A percentile compares a stretch with the other conserved stretches of the same genome.
These are phyloP conservation scores for Sciurus vulgaris DNA, from an alignment of 2,797 vertebrate genomes.

Conservation along the genomic window DNA sequence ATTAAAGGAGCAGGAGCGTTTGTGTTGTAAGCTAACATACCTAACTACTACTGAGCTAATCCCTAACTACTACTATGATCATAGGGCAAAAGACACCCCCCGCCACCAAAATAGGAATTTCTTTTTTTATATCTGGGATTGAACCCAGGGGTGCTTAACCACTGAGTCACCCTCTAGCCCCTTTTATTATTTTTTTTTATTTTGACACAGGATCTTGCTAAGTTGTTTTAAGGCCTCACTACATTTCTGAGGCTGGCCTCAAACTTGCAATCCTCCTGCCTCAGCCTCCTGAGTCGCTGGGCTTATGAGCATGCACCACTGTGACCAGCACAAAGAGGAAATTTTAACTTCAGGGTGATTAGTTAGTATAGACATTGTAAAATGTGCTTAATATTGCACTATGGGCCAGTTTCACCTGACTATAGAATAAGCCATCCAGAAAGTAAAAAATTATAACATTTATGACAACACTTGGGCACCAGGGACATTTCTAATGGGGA, in stretches of 20 bases:
- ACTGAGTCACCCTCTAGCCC: too few species aligned
- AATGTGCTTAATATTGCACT: not conserved
- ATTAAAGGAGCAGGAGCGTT: not conserved
- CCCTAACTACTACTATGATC: not conserved
- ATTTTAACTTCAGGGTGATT: not conserved
- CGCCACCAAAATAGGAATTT: too few species aligned
- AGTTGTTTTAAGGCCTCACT: too few species aligned
- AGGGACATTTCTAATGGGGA: slow-evolving; percentile 18
- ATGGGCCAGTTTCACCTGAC: not conserved
- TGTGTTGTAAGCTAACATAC: not conserved
- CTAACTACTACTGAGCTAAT: not conserved
- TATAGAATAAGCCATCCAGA: not conserved
- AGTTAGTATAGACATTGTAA: not conserved
- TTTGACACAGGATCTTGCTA: too few species aligned
- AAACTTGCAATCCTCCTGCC: too few species aligned
- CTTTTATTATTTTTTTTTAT: too few species aligned
- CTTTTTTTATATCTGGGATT: too few species aligned
- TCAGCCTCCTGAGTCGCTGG: too few species aligned
- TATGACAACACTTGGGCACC: not conserved
- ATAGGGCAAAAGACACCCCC: not conserved
- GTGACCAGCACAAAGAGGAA: not conserved
- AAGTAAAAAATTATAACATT: not conserved
- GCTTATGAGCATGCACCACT: too few species aligned
- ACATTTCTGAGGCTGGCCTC: too few species aligned
- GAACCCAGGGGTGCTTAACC: too few species aligned